These are phyloP conservation scores for Copidosoma aretas DNA, from an alignment of 2,888 invertebrate genomes.

Conservation along the genomic window DNA sequence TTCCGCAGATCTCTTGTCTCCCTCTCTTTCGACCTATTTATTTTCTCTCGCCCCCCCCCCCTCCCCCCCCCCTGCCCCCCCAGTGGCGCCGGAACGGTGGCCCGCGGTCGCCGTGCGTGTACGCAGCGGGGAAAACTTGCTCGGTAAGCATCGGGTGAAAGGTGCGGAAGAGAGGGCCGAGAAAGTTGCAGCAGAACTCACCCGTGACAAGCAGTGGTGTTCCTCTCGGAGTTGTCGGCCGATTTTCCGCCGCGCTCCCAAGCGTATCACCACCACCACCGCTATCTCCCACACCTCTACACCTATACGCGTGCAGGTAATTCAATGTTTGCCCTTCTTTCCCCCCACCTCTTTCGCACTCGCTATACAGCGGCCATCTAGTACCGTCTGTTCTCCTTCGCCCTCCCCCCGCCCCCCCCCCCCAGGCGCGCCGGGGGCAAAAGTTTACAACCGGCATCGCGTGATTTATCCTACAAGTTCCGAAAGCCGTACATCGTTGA, in stretches of 20 bases:
- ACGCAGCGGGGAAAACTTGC: conserved; percentile 11
- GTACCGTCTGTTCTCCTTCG: neutral
- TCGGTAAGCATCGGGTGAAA: neutral
- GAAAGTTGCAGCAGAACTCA: neutral
- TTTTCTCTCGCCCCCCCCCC: neutral
- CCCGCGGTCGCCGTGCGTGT: conserved; percentile 27
- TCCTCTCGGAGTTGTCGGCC: conserved; percentile 22
- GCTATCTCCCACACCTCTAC: neutral
- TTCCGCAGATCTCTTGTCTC: neutral
- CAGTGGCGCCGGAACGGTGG: conserved; percentile 1
- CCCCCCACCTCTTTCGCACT: neutral
- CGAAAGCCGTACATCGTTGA: conserved; percentile 25
- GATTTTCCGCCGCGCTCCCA: neutral
- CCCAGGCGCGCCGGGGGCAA: neutral
- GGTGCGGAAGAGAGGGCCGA: neutral
- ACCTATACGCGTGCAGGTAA: conserved; percentile 9
- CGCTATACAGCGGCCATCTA: neutral
- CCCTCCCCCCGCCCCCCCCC: neutral
- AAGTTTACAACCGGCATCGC: conserved; percentile 31
- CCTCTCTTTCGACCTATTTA: neutral
- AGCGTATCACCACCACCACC: conserved; percentile 9
- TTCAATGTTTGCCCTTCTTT: conserved; percentile 28
- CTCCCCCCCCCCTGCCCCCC: neutral
- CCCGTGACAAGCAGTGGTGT: conserved; percentile 32
- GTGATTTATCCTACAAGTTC: conserved; percentile 28